Conservation (phyloP, 1,140 invertebrate species). For the Drosophila seguyi region DNA sequence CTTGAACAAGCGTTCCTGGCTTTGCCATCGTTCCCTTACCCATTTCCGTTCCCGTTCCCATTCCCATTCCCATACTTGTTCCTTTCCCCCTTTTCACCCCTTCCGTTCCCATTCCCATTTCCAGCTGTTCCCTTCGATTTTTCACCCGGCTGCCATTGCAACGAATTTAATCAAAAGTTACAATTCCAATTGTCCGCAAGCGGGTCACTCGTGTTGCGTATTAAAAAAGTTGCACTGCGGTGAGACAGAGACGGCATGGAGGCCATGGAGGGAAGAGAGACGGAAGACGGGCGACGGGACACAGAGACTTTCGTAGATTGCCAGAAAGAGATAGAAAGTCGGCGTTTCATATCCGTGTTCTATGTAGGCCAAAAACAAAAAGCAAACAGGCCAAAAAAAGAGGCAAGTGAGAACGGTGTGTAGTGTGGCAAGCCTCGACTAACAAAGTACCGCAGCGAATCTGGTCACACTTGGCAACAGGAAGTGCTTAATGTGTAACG, state of each 20-base stretch:
- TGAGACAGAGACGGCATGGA: constrained; percentile 32
- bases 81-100: neutral
- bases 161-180: constrained; percentile 84
- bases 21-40: constrained; percentile 3
- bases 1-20: constrained; percentile 38
- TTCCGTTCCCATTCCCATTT: constrained; percentile 22
- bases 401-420: constrained; percentile 11
- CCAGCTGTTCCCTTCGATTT: constrained; percentile 54
- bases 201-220: constrained; percentile 83
- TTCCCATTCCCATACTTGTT: neutral
- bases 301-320: neutral
- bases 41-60: constrained; percentile 6
- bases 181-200: constrained; percentile 83
- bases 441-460: neutral
- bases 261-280: too few relatives aligned
- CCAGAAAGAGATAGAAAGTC: constrained; percentile 22
- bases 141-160: constrained; percentile 74
- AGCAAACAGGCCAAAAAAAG: constrained; percentile 21
- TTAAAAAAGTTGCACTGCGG: constrained; percentile 77
- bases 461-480: neutral
- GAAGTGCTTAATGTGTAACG: too few relatives aligned
- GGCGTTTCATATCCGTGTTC: constrained; percentile 51
- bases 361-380: constrained; percentile 57
- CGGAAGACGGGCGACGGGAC: neutral
- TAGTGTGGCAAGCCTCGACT: neutral